Evolutionary conservation across 1,140 invertebrate genomes (phyloP).

Genomic region (Lordiphosa collinella): DNA sequence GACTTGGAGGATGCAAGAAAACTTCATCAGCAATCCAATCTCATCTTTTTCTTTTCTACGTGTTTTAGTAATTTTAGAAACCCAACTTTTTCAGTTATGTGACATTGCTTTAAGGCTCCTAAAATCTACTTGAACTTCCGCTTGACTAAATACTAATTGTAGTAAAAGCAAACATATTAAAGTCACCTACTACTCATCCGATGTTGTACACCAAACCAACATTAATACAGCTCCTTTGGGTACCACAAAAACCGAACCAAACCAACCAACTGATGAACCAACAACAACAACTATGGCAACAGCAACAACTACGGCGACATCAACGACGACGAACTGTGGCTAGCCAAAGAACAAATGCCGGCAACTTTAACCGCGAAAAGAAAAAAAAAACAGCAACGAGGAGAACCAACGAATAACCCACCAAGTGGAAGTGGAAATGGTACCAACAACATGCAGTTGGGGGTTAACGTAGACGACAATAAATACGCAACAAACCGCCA

Average conservation of each 20-base stretch:
- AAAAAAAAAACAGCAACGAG: not conserved
- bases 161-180: constrained; percentile 1
- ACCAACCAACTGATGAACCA: constrained; percentile 47
- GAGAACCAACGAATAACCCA: not conserved
- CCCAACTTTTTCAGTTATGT: too few species aligned
- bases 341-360: constrained; percentile 55
- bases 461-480: constrained; percentile 61
- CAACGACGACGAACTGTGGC: constrained; percentile 39
- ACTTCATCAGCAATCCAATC: too few species aligned
- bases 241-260: constrained; percentile 56
- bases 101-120: too few species aligned
- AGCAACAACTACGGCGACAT: constrained; percentile 17
- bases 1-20: too few species aligned
- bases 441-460: constrained; percentile 28
- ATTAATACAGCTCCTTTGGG: constrained; percentile 37
- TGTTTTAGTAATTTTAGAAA: too few species aligned
- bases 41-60: too few species aligned
- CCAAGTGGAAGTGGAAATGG: constrained; percentile 13
- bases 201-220: not conserved
- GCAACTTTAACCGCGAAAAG: constrained; percentile 67
- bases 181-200: not conserved
- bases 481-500: constrained; percentile 53
- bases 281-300: constrained; percentile 34
- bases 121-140: not conserved
- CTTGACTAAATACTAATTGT: too few species aligned